Conservation (phyloP, 2,888 invertebrate genomes). For the Eupithecia insigniata region DNA sequence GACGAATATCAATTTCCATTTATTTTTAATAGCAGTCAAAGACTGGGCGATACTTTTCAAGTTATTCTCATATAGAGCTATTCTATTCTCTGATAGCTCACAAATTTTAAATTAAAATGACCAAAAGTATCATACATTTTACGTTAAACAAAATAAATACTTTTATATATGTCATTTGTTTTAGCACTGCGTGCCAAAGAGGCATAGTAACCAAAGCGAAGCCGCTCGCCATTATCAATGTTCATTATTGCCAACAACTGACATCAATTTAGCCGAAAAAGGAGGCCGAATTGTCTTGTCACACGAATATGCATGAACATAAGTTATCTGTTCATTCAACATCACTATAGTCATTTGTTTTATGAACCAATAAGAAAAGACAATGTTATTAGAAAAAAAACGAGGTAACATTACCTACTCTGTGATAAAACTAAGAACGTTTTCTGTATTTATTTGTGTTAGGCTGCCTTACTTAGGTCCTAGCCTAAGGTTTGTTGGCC, state of each 20-base stretch:
- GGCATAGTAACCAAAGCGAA: slow-evolving; percentile 27
- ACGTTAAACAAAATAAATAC: background rate
- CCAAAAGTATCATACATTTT: background rate
- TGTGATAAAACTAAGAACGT: too few species aligned
- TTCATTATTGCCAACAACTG: slow-evolving; percentile 33
- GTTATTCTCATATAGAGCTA: slow-evolving; percentile 17
- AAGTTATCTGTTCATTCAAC: slow-evolving; percentile 29
- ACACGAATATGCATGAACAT: slow-evolving; percentile 29
- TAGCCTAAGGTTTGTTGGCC: too few species aligned
- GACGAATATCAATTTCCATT: slow-evolving; percentile 45
- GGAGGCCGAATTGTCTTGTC: slow-evolving; percentile 26
- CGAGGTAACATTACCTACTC: too few species aligned
- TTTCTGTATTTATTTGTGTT: too few species aligned
- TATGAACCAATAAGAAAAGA: background rate
- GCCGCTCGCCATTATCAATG: slow-evolving; percentile 26
- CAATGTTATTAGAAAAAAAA: too few species aligned
- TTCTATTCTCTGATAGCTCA: background rate
- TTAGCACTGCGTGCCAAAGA: slow-evolving; percentile 27
- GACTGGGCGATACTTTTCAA: slow-evolving; percentile 26
- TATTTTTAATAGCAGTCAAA: slow-evolving; percentile 44
- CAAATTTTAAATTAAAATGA: background rate
- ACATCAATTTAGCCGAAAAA: slow-evolving; percentile 36
- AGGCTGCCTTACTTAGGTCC: too few species aligned
- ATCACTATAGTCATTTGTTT: slow-evolving; percentile 4
- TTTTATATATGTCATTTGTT: background rate